Evolutionary conservation across 2,113 vertebrate species (phyloP).

Genomic region (Psephotus haematonotus): DNA sequence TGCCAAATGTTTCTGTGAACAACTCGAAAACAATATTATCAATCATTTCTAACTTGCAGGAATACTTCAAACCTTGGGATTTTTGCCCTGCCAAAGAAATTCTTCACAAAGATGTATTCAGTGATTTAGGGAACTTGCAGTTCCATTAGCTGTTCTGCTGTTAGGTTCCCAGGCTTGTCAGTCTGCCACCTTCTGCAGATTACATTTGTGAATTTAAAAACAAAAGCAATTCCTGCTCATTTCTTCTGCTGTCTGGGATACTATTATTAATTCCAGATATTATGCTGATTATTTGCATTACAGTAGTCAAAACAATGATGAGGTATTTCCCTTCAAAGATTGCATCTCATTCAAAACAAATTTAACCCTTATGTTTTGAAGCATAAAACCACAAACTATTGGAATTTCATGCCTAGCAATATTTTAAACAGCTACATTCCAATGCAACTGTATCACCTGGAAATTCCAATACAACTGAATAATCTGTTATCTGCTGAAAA

Average conservation of each 20-base stretch:
- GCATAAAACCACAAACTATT: neutral
- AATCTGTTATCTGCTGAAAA: slow-evolving; percentile 57
- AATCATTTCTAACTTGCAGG: neutral
- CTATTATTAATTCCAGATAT: slow-evolving; percentile 64
- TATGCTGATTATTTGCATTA: slow-evolving; percentile 52
- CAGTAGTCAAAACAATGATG: slow-evolving; percentile 65
- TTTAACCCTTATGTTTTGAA: slow-evolving; percentile 37
- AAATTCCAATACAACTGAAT: slow-evolving; percentile 41
- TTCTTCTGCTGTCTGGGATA: slow-evolving; percentile 40
- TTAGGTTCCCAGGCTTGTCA: slow-evolving; percentile 21
- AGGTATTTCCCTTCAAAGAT: slow-evolving; percentile 54
- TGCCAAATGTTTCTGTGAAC: slow-evolving; percentile 6
- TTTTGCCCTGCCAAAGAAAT: slow-evolving; percentile 12
- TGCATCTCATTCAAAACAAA: slow-evolving; percentile 47
- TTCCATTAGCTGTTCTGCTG: neutral
- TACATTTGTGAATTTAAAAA: slow-evolving; percentile 40
- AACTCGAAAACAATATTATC: neutral
- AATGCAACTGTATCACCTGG: slow-evolving; percentile 29
- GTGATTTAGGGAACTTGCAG: slow-evolving; percentile 1
- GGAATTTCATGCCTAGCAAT: slow-evolving; percentile 1
- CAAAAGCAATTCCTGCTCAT: slow-evolving; percentile 25
- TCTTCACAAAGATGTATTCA: slow-evolving; percentile 4
- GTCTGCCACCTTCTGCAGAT: slow-evolving; percentile 24
- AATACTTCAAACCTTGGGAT: neutral
- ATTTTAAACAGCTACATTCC: slow-evolving; percentile 40